phyloP scores from a whole-genome alignment of 2,888 invertebrate genomes.

The Harpalus rubripes region DNA sequence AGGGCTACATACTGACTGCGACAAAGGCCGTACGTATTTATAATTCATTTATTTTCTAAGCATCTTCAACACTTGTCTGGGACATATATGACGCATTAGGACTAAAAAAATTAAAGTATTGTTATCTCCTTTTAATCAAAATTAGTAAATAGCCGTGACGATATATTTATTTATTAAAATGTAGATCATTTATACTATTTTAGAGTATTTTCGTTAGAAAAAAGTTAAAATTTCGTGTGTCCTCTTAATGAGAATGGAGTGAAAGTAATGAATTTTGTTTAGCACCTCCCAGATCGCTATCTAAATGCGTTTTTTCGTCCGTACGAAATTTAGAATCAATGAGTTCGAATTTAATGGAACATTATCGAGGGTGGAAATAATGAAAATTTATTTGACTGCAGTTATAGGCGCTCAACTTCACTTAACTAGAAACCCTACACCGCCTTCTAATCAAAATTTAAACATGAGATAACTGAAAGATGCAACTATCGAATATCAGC shows the following conservation, averaged over 20 bases:
- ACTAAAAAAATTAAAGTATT: no score
- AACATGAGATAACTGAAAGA: background rate
- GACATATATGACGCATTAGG: no score
- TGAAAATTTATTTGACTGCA: slow-evolving; percentile 22
- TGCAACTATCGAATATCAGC: background rate
- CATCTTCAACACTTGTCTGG: no score
- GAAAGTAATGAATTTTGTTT: background rate
- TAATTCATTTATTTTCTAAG: no score
- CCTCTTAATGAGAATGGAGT: background rate
- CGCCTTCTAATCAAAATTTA: background rate
- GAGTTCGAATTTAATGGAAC: slow-evolving; percentile 28
- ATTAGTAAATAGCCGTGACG: no score
- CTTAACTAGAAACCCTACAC: slow-evolving; percentile 2
- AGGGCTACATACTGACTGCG: no score
- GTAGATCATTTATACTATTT: no score
- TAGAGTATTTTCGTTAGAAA: no score
- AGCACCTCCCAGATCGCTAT: background rate
- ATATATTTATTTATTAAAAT: no score
- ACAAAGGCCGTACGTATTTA: no score
- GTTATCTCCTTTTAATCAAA: no score
- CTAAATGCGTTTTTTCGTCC: slow-evolving; percentile 2
- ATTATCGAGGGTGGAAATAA: slow-evolving; percentile 16
- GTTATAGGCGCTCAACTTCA: slow-evolving; percentile 5
- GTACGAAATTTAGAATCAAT: slow-evolving; percentile 10
- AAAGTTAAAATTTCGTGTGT: background rate